Base-by-base conservation (phyloP, 2,797 vertebrate species). In the Cynodonichthys magdalenae region DNA sequence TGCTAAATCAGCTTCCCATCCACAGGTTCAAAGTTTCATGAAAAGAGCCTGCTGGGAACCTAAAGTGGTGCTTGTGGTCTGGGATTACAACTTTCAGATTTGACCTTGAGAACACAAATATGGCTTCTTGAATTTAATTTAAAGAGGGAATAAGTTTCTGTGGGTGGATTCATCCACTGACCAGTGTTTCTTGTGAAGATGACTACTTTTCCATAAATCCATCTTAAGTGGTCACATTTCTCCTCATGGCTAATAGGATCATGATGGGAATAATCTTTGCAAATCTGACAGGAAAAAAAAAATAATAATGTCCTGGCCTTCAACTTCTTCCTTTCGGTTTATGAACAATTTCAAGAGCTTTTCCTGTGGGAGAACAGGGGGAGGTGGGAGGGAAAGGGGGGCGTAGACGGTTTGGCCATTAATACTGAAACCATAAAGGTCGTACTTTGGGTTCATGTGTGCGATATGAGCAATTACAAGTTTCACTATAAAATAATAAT, bases 201-300 rank as follows among this genome's bases (percentile, higher is more conserved):
- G 87, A 89, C 86, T 85, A 81, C 89, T 92, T 91, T 89, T 92
- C 86, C 91, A 93, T 92, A 92, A 93, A 93, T 92, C 92, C 91
- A 90, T 93, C 89, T 92, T 92, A 94, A 93, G 92, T 71, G 88
- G 89, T 93, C 91, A 93, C 92, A 92, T 94, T 39, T 93, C 89
- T 93, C 90, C 85, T 76, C 88, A 83, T 76, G 81, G 88, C 85
- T 94, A 94, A 94, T 94, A 93, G 92, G 93, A 93, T 94, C 91
- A 93, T 92, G 89, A 90, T 92, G 89, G 85, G 87, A 89, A 90
- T 94, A 94, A 94, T 94, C 92, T 93, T 90, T 88, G 77, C 85
- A 93, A 93, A 93, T 94, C 92, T 94, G 91, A 91, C 91, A 92
- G 86, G 24, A 24, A 24, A 24, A 86, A 89, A 81, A 79, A 87